phyloP scores from a whole-genome alignment of 1,140 invertebrate species.

The Leptinotarsa texana region DNA sequence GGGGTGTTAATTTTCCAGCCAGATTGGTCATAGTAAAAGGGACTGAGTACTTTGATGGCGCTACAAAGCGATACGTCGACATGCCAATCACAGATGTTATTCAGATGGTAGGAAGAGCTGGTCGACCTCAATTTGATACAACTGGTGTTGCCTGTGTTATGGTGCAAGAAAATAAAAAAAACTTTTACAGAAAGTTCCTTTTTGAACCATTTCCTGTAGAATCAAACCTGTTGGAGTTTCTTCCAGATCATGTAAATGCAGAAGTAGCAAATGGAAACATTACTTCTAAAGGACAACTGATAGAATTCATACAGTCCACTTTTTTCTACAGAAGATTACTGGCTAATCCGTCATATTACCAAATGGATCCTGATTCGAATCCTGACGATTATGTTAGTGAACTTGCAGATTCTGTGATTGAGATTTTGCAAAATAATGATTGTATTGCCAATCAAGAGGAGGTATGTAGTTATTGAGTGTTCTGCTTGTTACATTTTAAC shows the following conservation, averaged over 20 bases:
- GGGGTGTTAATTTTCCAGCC: conserved; percentile 99
- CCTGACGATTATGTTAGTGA: conserved; percentile 69
- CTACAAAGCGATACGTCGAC: conserved; percentile 94
- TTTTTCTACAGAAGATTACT: conserved; percentile 94
- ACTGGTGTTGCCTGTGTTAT: conserved; percentile 95
- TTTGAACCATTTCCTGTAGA: conserved; percentile 99
- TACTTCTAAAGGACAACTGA: conserved; percentile 86
- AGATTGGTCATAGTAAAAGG: conserved; percentile 78
- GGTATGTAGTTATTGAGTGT: conserved; percentile 44
- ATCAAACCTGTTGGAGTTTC: conserved; percentile 86
- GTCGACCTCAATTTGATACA: conserved; percentile 89
- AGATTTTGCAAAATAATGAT: conserved; percentile 71
- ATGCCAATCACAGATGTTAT: conserved; percentile 99
- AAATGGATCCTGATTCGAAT: conserved; percentile 76
- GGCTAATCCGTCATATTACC: conserved; percentile 93
- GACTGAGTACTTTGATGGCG: conserved; percentile 95
- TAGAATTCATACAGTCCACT: conserved; percentile 98
- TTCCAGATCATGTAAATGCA: conserved; percentile 97
- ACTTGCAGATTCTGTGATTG: conserved; percentile 78
- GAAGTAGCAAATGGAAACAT: conserved; percentile 96
- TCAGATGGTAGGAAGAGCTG: conserved; percentile 98
- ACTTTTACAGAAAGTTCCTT: conserved; percentile 98
- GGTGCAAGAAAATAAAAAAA: conserved; percentile 98
- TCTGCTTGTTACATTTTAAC: no score
- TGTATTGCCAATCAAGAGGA: conserved; percentile 74